Evolutionary conservation across 2,888 invertebrate species (phyloP).

Genomic region (Siphlonurus alternatus): DNA sequence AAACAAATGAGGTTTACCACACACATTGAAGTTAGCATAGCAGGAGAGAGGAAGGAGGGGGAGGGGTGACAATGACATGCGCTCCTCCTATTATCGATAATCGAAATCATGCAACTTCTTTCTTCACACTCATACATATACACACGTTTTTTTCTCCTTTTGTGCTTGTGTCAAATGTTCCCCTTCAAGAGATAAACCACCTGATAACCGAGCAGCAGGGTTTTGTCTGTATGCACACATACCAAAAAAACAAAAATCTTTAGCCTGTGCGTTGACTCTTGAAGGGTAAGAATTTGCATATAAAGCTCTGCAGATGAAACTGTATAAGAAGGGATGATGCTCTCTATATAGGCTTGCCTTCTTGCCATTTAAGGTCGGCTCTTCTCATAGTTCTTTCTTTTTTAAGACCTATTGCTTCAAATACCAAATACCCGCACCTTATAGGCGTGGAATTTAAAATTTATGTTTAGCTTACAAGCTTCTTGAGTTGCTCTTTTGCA

Average conservation of each 20-base stretch:
- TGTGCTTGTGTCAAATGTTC: background rate
- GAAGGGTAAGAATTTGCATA: background rate
- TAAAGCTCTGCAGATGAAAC: background rate
- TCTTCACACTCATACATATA: background rate
- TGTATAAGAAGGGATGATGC: background rate
- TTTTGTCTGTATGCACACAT: background rate
- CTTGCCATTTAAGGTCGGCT: background rate
- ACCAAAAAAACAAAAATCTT: background rate
- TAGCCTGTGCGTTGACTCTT: background rate
- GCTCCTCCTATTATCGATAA: background rate
- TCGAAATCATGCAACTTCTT: constrained; percentile 1
- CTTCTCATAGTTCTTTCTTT: background rate
- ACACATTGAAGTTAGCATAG: background rate
- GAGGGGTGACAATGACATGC: background rate
- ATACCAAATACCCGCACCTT: background rate
- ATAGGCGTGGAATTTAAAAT: background rate
- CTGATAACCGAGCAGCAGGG: background rate
- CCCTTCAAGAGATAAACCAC: constrained; percentile 1
- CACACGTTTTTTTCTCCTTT: background rate
- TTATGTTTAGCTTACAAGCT: background rate
- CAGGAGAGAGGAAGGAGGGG: background rate
- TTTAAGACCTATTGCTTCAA: background rate
- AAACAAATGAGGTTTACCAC: constrained; percentile 2
- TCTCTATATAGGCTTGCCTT: background rate
- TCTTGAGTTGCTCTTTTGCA: background rate